Evolutionary conservation across 2,888 invertebrate species (phyloP), one percentile per base, ranked within the genome.

Genomic region (Chironomus tentans): DNA sequence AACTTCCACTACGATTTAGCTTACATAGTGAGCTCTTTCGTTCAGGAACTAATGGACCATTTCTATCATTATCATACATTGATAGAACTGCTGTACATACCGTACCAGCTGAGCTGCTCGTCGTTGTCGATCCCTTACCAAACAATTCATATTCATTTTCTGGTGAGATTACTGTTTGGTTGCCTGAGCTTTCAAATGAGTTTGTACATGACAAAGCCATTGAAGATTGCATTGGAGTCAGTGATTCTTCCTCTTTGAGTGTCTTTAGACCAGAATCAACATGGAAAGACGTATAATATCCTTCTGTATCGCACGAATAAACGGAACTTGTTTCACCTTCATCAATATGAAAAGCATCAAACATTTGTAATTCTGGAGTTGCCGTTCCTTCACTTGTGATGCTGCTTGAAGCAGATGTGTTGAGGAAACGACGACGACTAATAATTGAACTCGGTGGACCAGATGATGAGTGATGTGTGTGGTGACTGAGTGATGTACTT

Each of bases 221-320:
- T 68, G 90, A 90, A 12, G 88, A 88, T 81, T 91, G 91, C 81
- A 92, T 82, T 1, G 93, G 92, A 24, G 90, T 91, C 78, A 89
- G 88, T 0, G 91, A 91, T 78, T 90, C 87, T 79, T 91, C 91
- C 83, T 94, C 94, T 81, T 92, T 91, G 13, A 94, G 84, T 0
- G 94, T 93, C 81, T 93, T 93, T 78, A 98, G 84, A 0, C 97
- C 97, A 76, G 95, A 95, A 83, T 98, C 97, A 88, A 95, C 91
- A 83, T 98, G 97, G 86, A 98, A 98, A 21, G 97, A 97, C 0
- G 98, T 98, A 83, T 96, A 98, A 83, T 97, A 98, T 6, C 98
- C 98, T 84, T 98, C 98, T 1, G 96, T 96, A 82, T 98, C 98
- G 81, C 97, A 94, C 2, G 97, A 97, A 83, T 95, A 97, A 77